Evolutionary conservation across 1,140 invertebrate genomes (phyloP), one percentile per base, ranked within the genome.

Genomic region (Drosophila virilis): DNA sequence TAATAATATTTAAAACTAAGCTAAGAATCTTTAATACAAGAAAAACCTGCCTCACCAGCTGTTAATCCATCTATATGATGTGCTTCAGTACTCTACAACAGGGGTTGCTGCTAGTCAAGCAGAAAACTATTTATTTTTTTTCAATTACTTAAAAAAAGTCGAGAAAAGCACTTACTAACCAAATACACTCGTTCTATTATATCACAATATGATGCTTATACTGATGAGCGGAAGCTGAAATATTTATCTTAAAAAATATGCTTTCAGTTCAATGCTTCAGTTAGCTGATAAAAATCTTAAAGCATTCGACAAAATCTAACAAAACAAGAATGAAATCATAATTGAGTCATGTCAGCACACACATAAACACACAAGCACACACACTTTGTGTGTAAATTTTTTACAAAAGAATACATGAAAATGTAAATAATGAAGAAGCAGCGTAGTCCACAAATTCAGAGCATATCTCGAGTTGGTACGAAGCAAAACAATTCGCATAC

Each of bases 291-390:
- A 62, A 61, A 69, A 74, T 74, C 65, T 69, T 61, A 74, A 69
- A 66, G 69, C 61, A 66, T 61, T 55, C 51, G 40, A 54, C 10
- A 66, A 42, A 66, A 61, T 54, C 48, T 54, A 54, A 38, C 40
- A 60, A 59, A 68, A 61, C 65, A 68, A 45, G 67, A 61, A 74
- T 74, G 65, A 74, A 69, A 69, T 74, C 65, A 74, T 74, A 74
- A 74, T 66, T 74, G 71, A 74, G 57, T 74, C 71, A 74, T 74
- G 37, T 28, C 8, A 40, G 9, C 15, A 37, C 3, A 65, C 6
- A 50, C 4, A 42, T 12, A 43, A 13, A 35, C 28, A 17, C 8
- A 9, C 17, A 3, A 46, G 15, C n/a, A 28, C 12, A 12, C 40
- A 22, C 40, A 7, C 8, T n/a, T 13, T 17, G 28, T 17, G 15